A percentile compares a stretch with the other conserved stretches of the same genome.
Conservation (phyloP, 2,888 invertebrate genomes). For the Halictus ligatus region DNA sequence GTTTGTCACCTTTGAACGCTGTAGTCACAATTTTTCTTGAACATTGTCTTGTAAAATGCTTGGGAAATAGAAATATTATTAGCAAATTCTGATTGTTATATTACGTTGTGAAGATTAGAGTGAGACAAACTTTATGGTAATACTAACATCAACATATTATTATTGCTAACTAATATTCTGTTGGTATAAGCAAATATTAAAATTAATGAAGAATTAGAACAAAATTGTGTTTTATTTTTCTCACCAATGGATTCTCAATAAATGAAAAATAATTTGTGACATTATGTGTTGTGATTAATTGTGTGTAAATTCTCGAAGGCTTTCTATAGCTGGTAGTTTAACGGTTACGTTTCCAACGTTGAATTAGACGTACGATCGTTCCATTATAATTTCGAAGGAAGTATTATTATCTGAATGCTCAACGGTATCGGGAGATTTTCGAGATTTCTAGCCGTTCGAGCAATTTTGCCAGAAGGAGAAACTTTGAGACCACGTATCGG, state of each 20-base stretch:
- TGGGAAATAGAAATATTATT: background rate
- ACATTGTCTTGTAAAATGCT: background rate
- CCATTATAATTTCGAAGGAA: conserved; percentile 8
- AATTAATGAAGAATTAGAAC: background rate
- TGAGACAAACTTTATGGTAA: background rate
- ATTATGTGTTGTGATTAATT: background rate
- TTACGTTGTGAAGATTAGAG: background rate
- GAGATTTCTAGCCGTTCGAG: conserved; percentile 23
- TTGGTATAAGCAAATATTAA: no score
- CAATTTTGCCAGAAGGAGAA: conserved; percentile 40
- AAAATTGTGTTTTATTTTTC: background rate
- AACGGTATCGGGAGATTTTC: conserved; percentile 36
- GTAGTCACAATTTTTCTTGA: background rate
- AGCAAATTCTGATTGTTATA: background rate
- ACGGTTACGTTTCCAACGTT: background rate
- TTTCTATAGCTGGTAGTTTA: background rate
- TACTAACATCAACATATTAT: no score
- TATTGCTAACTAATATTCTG: no score
- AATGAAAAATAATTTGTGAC: background rate
- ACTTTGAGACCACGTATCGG: conserved; percentile 51
- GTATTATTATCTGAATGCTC: conserved; percentile 28
- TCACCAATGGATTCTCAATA: background rate
- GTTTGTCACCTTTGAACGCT: background rate
- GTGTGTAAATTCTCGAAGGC: background rate
- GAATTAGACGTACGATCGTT: background rate